A percentile compares a stretch with the other conserved stretches of the same genome.
Conservation (phyloP, 1,140 invertebrate species). For the Drosophila sproati region DNA sequence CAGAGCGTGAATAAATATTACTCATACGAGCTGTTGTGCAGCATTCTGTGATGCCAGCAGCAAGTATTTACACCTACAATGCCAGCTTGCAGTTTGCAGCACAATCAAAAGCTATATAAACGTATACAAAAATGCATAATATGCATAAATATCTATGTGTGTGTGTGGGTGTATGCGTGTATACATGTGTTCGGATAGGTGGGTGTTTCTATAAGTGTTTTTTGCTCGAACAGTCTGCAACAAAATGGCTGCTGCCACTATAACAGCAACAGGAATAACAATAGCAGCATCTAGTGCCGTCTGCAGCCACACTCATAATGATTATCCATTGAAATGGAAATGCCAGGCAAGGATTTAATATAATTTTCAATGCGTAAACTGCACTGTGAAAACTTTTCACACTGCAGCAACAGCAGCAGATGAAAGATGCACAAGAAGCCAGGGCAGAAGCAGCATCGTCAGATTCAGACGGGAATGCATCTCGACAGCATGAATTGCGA, state of each 20-base stretch:
- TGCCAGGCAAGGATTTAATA: slow-evolving; percentile 80
- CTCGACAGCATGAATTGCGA: slow-evolving; percentile 65
- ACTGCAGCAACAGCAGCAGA: slow-evolving; percentile 42
- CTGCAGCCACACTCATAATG: slow-evolving; percentile 76
- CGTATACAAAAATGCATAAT: slow-evolving; percentile 79
- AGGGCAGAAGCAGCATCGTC: slow-evolving; percentile 19
- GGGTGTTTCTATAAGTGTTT: neutral
- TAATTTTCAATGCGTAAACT: slow-evolving; percentile 74
- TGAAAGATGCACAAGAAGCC: slow-evolving; percentile 13
- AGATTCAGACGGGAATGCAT: slow-evolving; percentile 49
- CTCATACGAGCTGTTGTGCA: slow-evolving; percentile 74
- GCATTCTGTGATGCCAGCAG: slow-evolving; percentile 72
- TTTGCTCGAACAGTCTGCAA: slow-evolving; percentile 19
- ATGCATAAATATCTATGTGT: slow-evolving; percentile 52
- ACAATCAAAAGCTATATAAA: slow-evolving; percentile 76
- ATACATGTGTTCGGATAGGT: neutral
- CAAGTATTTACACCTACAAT: slow-evolving; percentile 80
- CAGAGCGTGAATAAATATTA: slow-evolving; percentile 79
- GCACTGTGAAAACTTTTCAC: slow-evolving; percentile 64
- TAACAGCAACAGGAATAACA: slow-evolving; percentile 47
- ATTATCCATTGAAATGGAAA: slow-evolving; percentile 84
- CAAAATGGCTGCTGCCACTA: slow-evolving; percentile 64
- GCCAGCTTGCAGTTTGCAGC: slow-evolving; percentile 22
- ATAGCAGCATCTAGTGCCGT: slow-evolving; percentile 36
- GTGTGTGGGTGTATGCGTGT: slow-evolving; percentile 14